Conservation (phyloP, 2,797 vertebrate species). For the Harpagifer antarcticus region DNA sequence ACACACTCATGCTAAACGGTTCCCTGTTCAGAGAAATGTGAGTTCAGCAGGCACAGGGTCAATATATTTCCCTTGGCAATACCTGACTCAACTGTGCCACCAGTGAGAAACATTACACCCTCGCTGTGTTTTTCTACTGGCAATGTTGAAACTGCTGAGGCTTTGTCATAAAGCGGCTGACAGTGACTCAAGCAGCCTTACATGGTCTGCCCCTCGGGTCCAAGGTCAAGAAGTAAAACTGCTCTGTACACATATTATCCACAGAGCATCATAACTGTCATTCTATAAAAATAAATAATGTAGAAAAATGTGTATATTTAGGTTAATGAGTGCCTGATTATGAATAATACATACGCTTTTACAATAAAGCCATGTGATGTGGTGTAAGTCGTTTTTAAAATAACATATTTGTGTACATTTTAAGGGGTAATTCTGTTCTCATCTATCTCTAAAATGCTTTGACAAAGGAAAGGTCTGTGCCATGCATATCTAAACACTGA, state of each 20-base stretch:
- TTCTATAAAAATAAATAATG: not conserved
- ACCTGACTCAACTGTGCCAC: constrained; percentile 51
- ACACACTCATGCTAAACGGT: not conserved
- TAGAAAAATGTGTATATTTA: not conserved
- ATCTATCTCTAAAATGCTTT: not conserved
- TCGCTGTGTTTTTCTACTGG: constrained; percentile 51
- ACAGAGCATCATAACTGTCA: not conserved
- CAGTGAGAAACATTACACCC: constrained; percentile 27
- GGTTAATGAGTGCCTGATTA: rapidly evolving
- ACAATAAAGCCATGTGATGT: not conserved
- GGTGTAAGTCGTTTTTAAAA: not conserved
- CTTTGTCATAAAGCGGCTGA: constrained; percentile 31
- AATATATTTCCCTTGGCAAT: constrained; percentile 43
- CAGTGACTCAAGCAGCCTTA: constrained; percentile 47
- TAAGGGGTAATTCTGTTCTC: not conserved
- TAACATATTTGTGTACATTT: not conserved
- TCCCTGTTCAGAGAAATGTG: not conserved
- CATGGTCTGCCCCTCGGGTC: constrained; percentile 23
- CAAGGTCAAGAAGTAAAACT: constrained; percentile 48
- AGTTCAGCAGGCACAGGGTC: constrained; percentile 5
- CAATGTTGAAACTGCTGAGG: constrained; percentile 47
- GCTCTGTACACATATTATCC: constrained; percentile 2
- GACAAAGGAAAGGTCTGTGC: constrained; percentile 33
- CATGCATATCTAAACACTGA: not conserved
- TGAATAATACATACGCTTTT: not conserved